A percentile compares a stretch with the other conserved stretches of the same genome.
These are phyloP conservation scores for Hypsibius dujardini DNA, from an alignment of 1,140 invertebrate species.

Conservation along the genomic window DNA sequence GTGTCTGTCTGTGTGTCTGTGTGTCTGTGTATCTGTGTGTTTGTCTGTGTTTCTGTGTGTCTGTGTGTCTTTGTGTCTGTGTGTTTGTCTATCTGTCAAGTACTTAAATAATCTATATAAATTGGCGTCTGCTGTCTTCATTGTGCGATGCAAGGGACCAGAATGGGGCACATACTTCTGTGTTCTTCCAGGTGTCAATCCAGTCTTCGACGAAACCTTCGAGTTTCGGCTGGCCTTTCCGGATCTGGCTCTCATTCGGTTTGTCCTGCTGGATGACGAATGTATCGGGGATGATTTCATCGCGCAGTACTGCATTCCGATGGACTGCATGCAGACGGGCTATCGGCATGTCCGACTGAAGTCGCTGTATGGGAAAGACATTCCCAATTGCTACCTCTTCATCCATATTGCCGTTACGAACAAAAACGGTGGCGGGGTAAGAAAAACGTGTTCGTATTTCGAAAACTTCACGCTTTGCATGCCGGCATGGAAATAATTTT, in stretches of 20 bases:
- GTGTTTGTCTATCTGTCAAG: no score
- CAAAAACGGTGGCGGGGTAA: conserved; percentile 39
- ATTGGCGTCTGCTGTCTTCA: no score
- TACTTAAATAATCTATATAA: no score
- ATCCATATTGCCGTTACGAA: conserved; percentile 40
- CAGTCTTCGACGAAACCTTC: conserved; percentile 50
- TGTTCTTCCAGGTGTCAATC: no score
- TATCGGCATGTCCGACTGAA: conserved; percentile 43
- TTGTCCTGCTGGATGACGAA: conserved; percentile 47
- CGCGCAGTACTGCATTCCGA: conserved; percentile 45
- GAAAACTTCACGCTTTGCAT: no score
- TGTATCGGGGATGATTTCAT: conserved; percentile 51
- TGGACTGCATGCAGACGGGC: conserved; percentile 46
- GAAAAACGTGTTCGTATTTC: no score
- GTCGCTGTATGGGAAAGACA: conserved; percentile 40
- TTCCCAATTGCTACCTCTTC: conserved; percentile 42
- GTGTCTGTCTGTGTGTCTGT: no score
- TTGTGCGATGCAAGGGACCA: no score
- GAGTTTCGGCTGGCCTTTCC: conserved; percentile 46
- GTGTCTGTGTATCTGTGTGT: no score
- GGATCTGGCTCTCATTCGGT: conserved; percentile 45
- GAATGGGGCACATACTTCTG: no score
- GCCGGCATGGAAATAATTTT: conserved; percentile 20
- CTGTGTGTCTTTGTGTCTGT: no score
- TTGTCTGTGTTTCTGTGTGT: no score